These are phyloP conservation scores for Xyrichtys novacula DNA, from an alignment of 2,797 vertebrate species.

Conservation along the genomic window DNA sequence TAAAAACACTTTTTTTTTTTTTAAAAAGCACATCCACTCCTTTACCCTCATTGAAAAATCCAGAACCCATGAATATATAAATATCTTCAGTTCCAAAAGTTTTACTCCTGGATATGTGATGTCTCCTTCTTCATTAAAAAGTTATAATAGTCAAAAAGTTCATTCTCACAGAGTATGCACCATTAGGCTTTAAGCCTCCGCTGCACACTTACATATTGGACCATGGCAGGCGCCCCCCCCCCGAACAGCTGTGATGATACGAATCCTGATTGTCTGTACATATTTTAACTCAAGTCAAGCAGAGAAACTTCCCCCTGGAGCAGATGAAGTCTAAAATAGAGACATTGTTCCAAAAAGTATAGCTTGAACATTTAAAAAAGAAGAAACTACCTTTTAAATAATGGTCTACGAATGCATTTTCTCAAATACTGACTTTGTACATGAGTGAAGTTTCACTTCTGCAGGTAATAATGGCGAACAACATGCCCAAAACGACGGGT, in stretches of 20 bases:
- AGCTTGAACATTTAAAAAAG: too few species aligned
- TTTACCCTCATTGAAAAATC: not conserved
- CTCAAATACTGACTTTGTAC: too few species aligned
- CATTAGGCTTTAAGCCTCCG: not conserved
- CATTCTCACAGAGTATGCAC: not conserved
- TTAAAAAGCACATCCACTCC: not conserved
- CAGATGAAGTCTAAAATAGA: too few species aligned
- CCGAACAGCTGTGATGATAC: not conserved
- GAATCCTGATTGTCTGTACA: not conserved
- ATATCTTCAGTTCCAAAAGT: not conserved
- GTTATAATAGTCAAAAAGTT: not conserved
- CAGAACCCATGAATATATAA: constrained; percentile 4
- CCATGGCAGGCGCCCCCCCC: not conserved
- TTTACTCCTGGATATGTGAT: constrained; percentile 1
- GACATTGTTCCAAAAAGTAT: too few species aligned
- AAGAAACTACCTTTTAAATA: too few species aligned
- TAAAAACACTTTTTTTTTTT: too few species aligned
- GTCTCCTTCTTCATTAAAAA: not conserved
- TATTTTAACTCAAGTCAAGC: not conserved
- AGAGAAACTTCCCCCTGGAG: too few species aligned
- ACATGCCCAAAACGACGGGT: too few species aligned
- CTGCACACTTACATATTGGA: too few species aligned
- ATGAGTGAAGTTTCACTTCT: too few species aligned
- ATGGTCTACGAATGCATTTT: too few species aligned
- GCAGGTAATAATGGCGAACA: too few species aligned